These are phyloP conservation scores for Eumaeus atala DNA, from an alignment of 1,140 invertebrate species.

Conservation along the genomic window DNA sequence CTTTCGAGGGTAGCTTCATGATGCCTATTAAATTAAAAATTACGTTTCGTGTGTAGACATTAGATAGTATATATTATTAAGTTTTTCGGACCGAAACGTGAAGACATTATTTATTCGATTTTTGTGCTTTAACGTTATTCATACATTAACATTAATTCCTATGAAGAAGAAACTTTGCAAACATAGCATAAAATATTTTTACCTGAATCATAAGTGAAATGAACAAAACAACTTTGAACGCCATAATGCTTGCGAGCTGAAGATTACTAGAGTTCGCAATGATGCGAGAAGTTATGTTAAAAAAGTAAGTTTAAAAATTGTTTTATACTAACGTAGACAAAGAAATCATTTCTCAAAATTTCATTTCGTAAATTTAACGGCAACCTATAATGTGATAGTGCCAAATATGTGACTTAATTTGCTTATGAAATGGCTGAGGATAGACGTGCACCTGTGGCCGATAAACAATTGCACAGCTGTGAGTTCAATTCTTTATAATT, in stretches of 20 bases:
- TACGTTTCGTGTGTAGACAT: too few species aligned
- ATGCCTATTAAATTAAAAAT: too few species aligned
- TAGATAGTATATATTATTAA: too few species aligned
- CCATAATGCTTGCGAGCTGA: background rate
- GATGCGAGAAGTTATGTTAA: background rate
- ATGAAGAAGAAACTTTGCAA: too few species aligned
- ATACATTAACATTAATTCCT: too few species aligned
- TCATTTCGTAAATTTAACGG: slow-evolving; percentile 3
- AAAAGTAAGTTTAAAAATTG: background rate
- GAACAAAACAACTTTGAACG: background rate
- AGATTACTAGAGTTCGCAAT: background rate
- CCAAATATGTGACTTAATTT: background rate
- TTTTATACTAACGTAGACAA: slow-evolving; percentile 8
- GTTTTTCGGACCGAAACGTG: too few species aligned
- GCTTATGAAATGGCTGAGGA: background rate
- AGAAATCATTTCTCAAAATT: background rate
- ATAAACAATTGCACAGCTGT: too few species aligned
- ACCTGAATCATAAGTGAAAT: background rate
- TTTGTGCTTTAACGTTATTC: too few species aligned
- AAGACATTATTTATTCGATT: too few species aligned
- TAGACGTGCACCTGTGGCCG: too few species aligned
- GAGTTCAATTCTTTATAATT: too few species aligned
- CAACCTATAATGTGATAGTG: background rate
- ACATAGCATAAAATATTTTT: background rate
- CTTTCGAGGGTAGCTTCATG: too few species aligned